Percentiles rank a stretch among this genome's conserved stretches.
Evolutionary conservation across 2,113 vertebrate genomes (phyloP).

Genomic region (Tapirus terrestris): DNA sequence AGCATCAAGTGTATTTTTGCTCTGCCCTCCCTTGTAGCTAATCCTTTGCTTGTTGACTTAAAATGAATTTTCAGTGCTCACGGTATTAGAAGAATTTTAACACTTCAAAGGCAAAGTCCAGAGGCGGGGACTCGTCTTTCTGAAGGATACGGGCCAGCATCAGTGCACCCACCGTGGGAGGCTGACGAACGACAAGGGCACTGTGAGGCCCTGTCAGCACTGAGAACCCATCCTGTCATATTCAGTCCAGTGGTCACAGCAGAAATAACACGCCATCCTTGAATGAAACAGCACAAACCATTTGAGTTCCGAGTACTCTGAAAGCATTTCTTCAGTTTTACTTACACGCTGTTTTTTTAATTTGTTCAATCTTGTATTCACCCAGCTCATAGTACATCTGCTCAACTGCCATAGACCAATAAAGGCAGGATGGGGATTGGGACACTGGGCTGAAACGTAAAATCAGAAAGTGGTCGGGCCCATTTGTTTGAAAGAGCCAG

Average conservation of each 20-base stretch:
- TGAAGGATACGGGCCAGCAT: background rate
- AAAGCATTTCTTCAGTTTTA: background rate
- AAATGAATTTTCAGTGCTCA: background rate
- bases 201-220: background rate
- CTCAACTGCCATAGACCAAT: background rate
- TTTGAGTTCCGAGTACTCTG: background rate
- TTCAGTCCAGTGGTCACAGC: background rate
- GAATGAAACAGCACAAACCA: background rate
- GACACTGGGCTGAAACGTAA: background rate
- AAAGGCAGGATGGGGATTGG: background rate
- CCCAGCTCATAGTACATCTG: background rate
- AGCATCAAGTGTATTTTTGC: background rate
- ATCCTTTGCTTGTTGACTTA: conserved; percentile 26
- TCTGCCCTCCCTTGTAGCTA: conserved; percentile 25
- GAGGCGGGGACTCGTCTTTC: background rate
- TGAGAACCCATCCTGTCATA: background rate
- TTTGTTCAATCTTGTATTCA: background rate
- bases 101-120: background rate
- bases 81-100: conserved; percentile 9
- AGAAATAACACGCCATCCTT: background rate
- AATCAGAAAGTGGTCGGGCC: background rate
- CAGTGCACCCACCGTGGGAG: background rate
- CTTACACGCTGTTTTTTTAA: background rate
- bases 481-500: background rate
- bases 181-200: background rate